These are phyloP conservation scores for Aselliscus stoliczkanus DNA, from an alignment of 2,797 vertebrate genomes.

Conservation along the genomic window DNA sequence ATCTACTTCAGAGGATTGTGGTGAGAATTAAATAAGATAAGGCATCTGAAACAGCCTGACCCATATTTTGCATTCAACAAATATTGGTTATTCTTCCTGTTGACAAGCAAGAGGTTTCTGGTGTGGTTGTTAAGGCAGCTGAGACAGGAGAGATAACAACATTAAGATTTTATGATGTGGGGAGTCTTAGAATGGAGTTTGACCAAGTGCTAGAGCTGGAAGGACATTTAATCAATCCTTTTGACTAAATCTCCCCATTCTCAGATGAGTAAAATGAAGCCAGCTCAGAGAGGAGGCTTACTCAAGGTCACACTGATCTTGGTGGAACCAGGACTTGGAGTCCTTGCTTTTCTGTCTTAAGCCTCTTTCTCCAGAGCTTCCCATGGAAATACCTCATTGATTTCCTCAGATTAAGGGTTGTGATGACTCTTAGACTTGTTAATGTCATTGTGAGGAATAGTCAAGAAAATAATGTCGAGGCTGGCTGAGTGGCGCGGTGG, in stretches of 20 bases:
- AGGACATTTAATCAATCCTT: neutral
- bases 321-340: neutral
- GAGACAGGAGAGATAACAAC: neutral
- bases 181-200: neutral
- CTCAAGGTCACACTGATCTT: neutral
- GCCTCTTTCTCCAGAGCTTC: neutral
- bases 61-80: neutral
- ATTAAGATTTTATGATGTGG: neutral
- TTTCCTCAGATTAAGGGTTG: neutral
- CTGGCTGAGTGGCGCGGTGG: too few relatives aligned
- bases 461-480: neutral
- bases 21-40: neutral
- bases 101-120: neutral
- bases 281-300: neutral
- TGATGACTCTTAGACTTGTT: neutral
- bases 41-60: neutral
- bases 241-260: neutral
- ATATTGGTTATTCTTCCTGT: neutral
- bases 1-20: neutral
- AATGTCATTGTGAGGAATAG: neutral
- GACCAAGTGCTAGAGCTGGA: neutral
- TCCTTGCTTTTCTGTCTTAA: neutral
- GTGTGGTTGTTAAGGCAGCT: neutral
- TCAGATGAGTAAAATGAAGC: neutral
- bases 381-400: neutral